A percentile compares a stretch with the other conserved stretches of the same genome.
Conservation (phyloP, 2,888 invertebrate genomes). For the Graphium colonna region DNA sequence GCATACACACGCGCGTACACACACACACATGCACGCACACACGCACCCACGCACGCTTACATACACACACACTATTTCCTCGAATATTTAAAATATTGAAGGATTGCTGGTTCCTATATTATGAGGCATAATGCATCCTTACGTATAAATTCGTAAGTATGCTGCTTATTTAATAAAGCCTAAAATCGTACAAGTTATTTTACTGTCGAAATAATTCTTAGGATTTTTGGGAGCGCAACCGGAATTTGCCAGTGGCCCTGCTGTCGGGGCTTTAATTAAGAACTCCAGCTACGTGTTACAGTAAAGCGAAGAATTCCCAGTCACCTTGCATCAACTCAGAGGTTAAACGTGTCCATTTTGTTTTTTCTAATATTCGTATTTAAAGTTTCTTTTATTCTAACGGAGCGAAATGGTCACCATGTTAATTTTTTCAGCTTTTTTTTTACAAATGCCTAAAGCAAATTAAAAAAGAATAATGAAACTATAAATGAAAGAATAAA, state of each 20-base stretch:
- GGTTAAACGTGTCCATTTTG: neutral
- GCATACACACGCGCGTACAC: no score
- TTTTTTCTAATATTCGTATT: neutral
- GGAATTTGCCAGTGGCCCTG: slow-evolving; percentile 73
- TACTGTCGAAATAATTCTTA: slow-evolving; percentile 75
- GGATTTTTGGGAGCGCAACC: slow-evolving; percentile 80
- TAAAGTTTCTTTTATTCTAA: neutral
- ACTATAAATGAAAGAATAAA: no score
- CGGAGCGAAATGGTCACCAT: no score
- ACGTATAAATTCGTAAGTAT: slow-evolving; percentile 75
- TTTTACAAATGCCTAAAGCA: no score
- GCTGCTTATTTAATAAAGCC: slow-evolving; percentile 74
- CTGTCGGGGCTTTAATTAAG: slow-evolving; percentile 69
- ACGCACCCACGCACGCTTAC: no score
- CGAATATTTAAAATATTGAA: no score
- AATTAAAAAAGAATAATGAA: no score
- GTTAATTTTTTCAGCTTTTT: no score
- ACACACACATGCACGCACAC: no score
- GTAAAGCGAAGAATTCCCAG: slow-evolving; percentile 42
- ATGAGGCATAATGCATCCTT: slow-evolving; percentile 68
- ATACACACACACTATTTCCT: no score
- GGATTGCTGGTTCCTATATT: slow-evolving; percentile 52
- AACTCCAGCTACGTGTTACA: slow-evolving; percentile 56
- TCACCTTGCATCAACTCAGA: slow-evolving; percentile 20
- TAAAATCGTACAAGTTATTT: slow-evolving; percentile 77